Conservation (phyloP, 2,888 invertebrate species). For the Calameuta pallipes region DNA sequence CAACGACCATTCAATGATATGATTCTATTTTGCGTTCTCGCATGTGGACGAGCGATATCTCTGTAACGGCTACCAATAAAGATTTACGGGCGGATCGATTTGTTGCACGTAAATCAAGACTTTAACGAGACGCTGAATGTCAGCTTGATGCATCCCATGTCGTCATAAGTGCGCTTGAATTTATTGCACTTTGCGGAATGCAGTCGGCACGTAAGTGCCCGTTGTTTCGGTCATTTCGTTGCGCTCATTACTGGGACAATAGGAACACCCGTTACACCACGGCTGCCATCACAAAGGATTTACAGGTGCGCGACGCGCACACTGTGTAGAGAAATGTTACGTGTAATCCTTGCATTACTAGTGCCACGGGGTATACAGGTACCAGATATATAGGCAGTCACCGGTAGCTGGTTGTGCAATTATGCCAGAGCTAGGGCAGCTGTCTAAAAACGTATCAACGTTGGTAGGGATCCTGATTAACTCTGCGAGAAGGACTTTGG, state of each 20-base stretch:
- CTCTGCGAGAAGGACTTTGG: neutral
- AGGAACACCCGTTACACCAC: neutral
- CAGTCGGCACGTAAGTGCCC: slow-evolving; percentile 6
- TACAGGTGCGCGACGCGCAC: neutral
- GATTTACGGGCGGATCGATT: slow-evolving; percentile 36
- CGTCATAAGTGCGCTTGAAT: slow-evolving; percentile 1
- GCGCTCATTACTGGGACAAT: slow-evolving; percentile 19
- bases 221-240: slow-evolving; percentile 17
- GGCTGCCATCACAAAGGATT: neutral
- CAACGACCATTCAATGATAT: neutral
- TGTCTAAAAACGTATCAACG: neutral
- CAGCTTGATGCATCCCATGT: neutral
- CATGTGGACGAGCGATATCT: neutral
- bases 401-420: neutral
- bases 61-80: neutral
- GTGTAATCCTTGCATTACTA: neutral
- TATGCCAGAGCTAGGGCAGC: neutral
- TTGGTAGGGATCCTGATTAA: neutral
- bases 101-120: slow-evolving; percentile 44
- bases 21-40: neutral
- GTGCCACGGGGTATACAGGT: neutral
- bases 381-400: neutral
- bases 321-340: neutral
- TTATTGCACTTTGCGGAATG: slow-evolving; percentile 19
- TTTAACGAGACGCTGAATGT: slow-evolving; percentile 54